A percentile compares a stretch with the other conserved stretches of the same genome.
Evolutionary conservation across 2,888 invertebrate genomes (phyloP).

Genomic region (Dusona sp.): DNA sequence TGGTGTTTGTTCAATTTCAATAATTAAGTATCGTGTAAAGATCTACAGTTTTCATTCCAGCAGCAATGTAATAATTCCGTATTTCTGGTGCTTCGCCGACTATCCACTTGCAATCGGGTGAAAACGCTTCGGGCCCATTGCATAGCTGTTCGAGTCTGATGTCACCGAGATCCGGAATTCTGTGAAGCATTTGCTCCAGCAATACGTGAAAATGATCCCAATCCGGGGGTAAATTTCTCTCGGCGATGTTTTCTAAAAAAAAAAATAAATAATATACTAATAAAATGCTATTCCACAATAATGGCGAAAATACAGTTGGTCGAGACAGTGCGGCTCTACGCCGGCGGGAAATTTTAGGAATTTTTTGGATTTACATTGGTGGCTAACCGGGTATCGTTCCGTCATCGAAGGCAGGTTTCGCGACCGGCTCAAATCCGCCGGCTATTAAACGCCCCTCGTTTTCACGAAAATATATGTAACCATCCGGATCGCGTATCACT

Average conservation of each 20-base stretch:
- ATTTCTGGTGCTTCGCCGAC: constrained; percentile 97
- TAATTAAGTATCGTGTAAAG: constrained; percentile 13
- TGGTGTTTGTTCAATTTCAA: not conserved
- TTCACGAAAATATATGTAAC: constrained; percentile 94
- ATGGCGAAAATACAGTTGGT: not conserved
- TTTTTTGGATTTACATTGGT: constrained; percentile 57
- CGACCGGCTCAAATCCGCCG: constrained; percentile 96
- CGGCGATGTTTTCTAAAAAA: constrained; percentile 86
- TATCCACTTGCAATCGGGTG: constrained; percentile 98
- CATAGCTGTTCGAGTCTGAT: constrained; percentile 92
- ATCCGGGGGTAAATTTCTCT: constrained; percentile 92
- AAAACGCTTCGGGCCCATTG: constrained; percentile 97
- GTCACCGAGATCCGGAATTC: constrained; percentile 92
- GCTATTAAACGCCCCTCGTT: constrained; percentile 93
- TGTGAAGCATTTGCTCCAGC: constrained; percentile 92
- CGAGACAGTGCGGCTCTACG: not conserved
- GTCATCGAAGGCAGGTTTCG: constrained; percentile 96
- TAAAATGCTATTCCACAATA: not conserved
- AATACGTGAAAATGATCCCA: constrained; percentile 98
- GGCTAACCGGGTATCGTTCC: constrained; percentile 87
- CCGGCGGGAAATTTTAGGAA: not conserved
- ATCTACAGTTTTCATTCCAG: constrained; percentile 95
- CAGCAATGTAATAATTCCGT: constrained; percentile 89
- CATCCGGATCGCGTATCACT: constrained; percentile 95
- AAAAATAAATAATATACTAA: constrained; percentile 36